A percentile compares a stretch with the other conserved stretches of the same genome.
Evolutionary conservation across 2,888 invertebrate genomes (phyloP).

Genomic region (Alloscopus bannaensis): DNA sequence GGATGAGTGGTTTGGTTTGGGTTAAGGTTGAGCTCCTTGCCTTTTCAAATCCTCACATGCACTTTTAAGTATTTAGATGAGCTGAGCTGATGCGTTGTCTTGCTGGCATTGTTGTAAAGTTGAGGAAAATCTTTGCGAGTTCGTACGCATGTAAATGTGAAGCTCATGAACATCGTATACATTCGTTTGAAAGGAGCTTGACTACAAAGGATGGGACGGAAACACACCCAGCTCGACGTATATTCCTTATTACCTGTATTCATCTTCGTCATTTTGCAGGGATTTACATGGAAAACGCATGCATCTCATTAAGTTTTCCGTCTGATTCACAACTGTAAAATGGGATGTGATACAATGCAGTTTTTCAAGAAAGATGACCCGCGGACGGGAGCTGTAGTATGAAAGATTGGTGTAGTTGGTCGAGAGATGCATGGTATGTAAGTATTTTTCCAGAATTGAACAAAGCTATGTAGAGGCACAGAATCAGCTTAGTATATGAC

Average conservation of each 20-base stretch:
- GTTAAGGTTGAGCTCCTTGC: slow-evolving; percentile 38
- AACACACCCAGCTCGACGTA: slow-evolving; percentile 19
- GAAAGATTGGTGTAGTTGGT: too few relatives aligned
- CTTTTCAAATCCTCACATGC: slow-evolving; percentile 9
- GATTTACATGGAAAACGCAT: not conserved
- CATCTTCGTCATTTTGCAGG: slow-evolving; percentile 14
- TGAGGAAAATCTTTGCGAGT: too few relatives aligned
- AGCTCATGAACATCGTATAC: too few relatives aligned
- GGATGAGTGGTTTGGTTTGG: slow-evolving; percentile 51
- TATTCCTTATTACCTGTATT: slow-evolving; percentile 3
- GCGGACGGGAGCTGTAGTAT: too few relatives aligned
- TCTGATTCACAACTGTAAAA: not conserved
- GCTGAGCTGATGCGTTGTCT: slow-evolving; percentile 17
- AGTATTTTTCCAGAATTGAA: too few relatives aligned
- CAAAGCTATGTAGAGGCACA: too few relatives aligned
- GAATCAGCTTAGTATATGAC: too few relatives aligned
- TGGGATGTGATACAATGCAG: too few relatives aligned
- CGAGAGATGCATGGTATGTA: too few relatives aligned
- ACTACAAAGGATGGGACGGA: slow-evolving; percentile 14
- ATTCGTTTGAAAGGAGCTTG: too few relatives aligned
- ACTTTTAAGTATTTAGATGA: slow-evolving; percentile 9
- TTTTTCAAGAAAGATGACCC: too few relatives aligned
- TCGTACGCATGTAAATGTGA: too few relatives aligned
- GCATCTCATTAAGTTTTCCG: slow-evolving; percentile 18
- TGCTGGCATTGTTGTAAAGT: slow-evolving; percentile 1